Conservation (phyloP, 2,797 vertebrate genomes). For the Geotrypetes seraphini region DNA sequence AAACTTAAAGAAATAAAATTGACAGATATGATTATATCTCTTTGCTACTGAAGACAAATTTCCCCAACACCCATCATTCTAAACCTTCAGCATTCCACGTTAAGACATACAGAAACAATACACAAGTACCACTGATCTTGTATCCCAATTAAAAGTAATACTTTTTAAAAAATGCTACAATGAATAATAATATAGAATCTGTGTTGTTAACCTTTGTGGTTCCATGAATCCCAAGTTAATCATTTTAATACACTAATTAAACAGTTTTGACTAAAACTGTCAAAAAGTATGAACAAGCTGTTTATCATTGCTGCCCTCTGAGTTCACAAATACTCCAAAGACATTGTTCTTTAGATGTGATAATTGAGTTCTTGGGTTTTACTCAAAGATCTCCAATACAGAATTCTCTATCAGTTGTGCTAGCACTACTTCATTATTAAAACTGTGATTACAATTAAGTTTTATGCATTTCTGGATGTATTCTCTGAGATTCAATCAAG, state of each 20-base stretch:
- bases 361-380: conserved; percentile 44
- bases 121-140: no score
- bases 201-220: conserved; percentile 25
- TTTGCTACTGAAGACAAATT: no score
- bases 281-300: conserved; percentile 28
- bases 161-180: conserved; percentile 22
- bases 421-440: conserved; percentile 39
- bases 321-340: conserved; percentile 32
- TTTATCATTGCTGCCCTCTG: conserved; percentile 40
- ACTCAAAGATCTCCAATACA: conserved; percentile 36
- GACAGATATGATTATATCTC: no score
- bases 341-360: conserved; percentile 32
- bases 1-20: no score
- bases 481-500: conserved; percentile 23
- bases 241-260: conserved; percentile 32
- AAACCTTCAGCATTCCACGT: no score
- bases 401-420: conserved; percentile 42
- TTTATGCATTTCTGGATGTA: conserved; percentile 26
- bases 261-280: conserved; percentile 37
- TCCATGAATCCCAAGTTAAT: conserved; percentile 30
- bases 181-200: conserved; percentile 28
- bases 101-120: no score
- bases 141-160: no score
- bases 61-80: no score
- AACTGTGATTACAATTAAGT: conserved; percentile 26